These are phyloP conservation scores for Protobothrops flavoviridis DNA, from an alignment of 2,113 vertebrate species.

Conservation along the genomic window DNA sequence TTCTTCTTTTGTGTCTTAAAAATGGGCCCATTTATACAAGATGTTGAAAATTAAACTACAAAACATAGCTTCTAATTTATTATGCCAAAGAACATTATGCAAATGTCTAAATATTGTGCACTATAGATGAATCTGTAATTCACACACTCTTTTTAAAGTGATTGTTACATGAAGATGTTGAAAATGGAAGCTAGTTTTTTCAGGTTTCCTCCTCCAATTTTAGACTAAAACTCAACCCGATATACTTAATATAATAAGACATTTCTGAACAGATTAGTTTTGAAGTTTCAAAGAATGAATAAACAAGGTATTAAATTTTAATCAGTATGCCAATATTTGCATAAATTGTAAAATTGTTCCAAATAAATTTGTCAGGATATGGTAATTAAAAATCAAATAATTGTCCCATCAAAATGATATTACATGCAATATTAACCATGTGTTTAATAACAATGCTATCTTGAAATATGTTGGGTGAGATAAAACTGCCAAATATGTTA, in stretches of 20 bases:
- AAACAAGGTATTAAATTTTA: conserved; percentile 12
- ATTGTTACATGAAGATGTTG: background rate
- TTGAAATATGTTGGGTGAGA: conserved; percentile 50
- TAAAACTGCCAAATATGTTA: conserved; percentile 54
- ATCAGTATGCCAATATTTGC: conserved; percentile 36
- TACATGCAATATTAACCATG: conserved; percentile 57
- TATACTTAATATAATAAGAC: background rate
- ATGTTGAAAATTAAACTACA: background rate
- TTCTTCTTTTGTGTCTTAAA: background rate
- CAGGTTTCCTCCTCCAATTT: background rate
- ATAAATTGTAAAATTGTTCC: conserved; percentile 41
- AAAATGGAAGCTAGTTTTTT: background rate
- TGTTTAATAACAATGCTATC: conserved; percentile 47
- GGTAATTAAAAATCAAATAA: conserved; percentile 50
- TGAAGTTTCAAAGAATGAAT: background rate
- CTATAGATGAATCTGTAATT: background rate
- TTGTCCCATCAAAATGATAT: conserved; percentile 52
- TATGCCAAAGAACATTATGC: background rate
- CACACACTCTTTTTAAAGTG: background rate
- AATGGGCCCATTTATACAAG: background rate
- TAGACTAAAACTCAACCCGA: background rate
- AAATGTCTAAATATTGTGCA: background rate
- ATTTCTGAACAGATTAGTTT: background rate
- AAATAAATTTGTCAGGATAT: conserved; percentile 15
- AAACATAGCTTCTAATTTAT: background rate